Evolutionary conservation across 2,113 vertebrate genomes (phyloP).

Genomic region (Meriones unguiculatus): DNA sequence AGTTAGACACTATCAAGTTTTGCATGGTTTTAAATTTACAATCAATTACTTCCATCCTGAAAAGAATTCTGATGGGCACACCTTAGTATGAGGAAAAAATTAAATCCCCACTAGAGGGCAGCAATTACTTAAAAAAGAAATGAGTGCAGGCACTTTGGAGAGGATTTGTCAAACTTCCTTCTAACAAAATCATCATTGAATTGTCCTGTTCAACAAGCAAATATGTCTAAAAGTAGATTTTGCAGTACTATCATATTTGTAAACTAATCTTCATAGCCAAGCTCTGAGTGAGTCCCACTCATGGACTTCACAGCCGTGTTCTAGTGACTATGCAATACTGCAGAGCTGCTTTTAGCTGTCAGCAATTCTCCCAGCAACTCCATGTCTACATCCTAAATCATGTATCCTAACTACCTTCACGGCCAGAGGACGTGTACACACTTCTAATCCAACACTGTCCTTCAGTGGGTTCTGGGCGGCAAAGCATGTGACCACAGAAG

Average conservation of each 20-base stretch:
- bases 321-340: not conserved
- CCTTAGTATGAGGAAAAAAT: slow-evolving; percentile 18
- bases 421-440: not conserved
- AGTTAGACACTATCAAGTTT: slow-evolving; percentile 30
- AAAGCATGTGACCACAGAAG: not conserved
- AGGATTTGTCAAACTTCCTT: not conserved
- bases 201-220: slow-evolving; percentile 36
- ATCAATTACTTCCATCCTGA: slow-evolving; percentile 33
- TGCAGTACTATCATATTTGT: not conserved
- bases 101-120: slow-evolving; percentile 86
- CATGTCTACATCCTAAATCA: not conserved
- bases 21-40: slow-evolving; percentile 16
- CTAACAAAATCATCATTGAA: not conserved
- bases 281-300: not conserved
- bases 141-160: not conserved
- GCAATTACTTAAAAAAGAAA: slow-evolving; percentile 73
- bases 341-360: not conserved
- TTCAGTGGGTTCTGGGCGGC: not conserved
- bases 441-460: not conserved
- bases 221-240: not conserved
- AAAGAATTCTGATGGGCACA: not conserved
- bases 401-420: not conserved
- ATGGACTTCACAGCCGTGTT: not conserved
- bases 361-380: not conserved
- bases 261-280: not conserved